Conservation (phyloP, 2,113 vertebrate genomes). For the Hiodon alosoides region DNA sequence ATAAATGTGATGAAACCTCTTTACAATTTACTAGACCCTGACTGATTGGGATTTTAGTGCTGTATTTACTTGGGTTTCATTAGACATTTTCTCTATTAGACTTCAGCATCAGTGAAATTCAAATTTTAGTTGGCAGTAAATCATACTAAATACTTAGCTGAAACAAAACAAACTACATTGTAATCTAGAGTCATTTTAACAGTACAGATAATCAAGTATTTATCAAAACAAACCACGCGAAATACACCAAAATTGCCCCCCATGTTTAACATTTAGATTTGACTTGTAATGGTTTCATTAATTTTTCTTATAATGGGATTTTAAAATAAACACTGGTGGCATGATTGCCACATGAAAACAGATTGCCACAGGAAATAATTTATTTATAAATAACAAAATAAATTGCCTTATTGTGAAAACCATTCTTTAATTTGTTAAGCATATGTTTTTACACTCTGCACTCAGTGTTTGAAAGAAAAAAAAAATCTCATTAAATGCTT, state of each 20-base stretch:
- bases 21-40: too few relatives aligned
- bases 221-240: slow-evolving; percentile 1
- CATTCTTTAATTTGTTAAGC: neutral
- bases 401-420: neutral
- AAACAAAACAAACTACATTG: slow-evolving; percentile 6
- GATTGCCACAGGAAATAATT: slow-evolving; percentile 2
- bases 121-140: neutral
- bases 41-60: too few relatives aligned
- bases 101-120: neutral
- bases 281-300: slow-evolving; percentile 7
- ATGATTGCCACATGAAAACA: neutral
- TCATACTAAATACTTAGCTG: neutral
- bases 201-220: neutral
- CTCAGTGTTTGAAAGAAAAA: neutral
- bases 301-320: slow-evolving; percentile 10
- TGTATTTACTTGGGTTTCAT: too few relatives aligned
- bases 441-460: neutral
- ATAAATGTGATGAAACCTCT: too few relatives aligned
- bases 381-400: slow-evolving; percentile 5
- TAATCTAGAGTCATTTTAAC: slow-evolving; percentile 1
- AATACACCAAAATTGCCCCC: neutral
- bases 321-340: slow-evolving; percentile 19
- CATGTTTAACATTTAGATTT: neutral
- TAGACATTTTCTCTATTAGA: neutral
- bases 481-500: neutral